These are phyloP conservation scores for Pseudobourletiella spinata DNA, from an alignment of 1,140 invertebrate species.

Conservation along the genomic window DNA sequence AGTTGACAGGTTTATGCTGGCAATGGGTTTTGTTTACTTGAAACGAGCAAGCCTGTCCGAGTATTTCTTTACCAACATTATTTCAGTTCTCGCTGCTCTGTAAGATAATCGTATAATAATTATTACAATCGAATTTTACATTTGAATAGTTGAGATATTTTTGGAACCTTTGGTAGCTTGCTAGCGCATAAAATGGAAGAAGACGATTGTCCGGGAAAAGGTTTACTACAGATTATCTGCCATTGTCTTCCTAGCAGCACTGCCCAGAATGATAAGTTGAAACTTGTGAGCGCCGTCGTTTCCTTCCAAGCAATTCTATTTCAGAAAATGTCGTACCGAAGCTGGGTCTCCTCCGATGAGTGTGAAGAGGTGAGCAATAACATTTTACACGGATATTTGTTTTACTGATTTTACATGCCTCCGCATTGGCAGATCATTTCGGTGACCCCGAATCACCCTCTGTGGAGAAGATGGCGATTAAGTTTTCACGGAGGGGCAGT, in stretches of 20 bases:
- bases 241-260: neutral
- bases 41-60: slow-evolving; percentile 2
- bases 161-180: neutral
- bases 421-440: neutral
- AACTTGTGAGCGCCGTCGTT: neutral
- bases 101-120: neutral
- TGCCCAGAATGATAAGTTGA: neutral
- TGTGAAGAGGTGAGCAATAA: neutral
- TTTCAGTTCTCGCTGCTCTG: neutral
- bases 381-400: neutral
- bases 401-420: neutral
- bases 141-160: no score
- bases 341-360: neutral
- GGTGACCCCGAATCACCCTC: neutral
- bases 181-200: slow-evolving; percentile 4
- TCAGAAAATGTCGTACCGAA: neutral
- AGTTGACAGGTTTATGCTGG: neutral
- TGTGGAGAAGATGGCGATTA: neutral
- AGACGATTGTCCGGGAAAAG: neutral
- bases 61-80: neutral
- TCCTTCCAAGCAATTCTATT: neutral
- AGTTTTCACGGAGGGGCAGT: neutral
- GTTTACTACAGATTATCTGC: neutral
- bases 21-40: slow-evolving; percentile 3
- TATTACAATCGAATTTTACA: neutral